Evolutionary conservation across 2,113 vertebrate species (phyloP).

Genomic region (Aspiorhynchus laticeps): DNA sequence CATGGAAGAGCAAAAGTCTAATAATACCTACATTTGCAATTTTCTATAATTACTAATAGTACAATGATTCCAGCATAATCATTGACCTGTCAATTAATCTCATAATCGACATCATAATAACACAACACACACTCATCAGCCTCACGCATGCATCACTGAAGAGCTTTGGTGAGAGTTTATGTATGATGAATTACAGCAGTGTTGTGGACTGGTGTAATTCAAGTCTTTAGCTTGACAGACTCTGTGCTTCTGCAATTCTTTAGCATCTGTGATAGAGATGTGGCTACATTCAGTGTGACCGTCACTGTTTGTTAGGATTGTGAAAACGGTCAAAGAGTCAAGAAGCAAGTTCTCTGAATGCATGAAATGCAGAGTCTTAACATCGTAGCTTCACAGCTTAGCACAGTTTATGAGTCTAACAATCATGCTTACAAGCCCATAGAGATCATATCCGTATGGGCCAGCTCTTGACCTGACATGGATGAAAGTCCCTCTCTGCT

Average conservation of each 20-base stretch:
- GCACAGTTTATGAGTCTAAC: background rate
- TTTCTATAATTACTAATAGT: background rate
- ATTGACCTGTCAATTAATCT: background rate
- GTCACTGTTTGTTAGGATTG: background rate
- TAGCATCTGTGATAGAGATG: background rate
- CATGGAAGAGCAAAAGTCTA: constrained; percentile 13
- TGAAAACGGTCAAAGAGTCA: background rate
- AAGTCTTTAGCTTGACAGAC: constrained; percentile 19
- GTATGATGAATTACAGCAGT: constrained; percentile 36
- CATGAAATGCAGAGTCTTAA: constrained; percentile 25
- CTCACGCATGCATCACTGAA: constrained; percentile 24
- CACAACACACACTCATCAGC: background rate
- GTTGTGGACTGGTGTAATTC: constrained; percentile 13
- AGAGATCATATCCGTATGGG: background rate
- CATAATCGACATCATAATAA: background rate
- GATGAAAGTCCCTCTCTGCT: constrained; percentile 8
- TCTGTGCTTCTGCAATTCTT: background rate
- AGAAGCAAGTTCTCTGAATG: background rate
- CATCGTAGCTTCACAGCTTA: background rate
- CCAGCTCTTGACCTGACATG: constrained; percentile 17
- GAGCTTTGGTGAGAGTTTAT: constrained; percentile 31
- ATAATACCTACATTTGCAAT: background rate
- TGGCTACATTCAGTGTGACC: background rate
- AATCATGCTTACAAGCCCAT: constrained; percentile 25
- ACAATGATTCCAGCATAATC: constrained; percentile 11